A percentile compares a stretch with the other conserved stretches of the same genome.
Evolutionary conservation across 2,888 invertebrate genomes (phyloP).

Genomic region (Eulithis testata): DNA sequence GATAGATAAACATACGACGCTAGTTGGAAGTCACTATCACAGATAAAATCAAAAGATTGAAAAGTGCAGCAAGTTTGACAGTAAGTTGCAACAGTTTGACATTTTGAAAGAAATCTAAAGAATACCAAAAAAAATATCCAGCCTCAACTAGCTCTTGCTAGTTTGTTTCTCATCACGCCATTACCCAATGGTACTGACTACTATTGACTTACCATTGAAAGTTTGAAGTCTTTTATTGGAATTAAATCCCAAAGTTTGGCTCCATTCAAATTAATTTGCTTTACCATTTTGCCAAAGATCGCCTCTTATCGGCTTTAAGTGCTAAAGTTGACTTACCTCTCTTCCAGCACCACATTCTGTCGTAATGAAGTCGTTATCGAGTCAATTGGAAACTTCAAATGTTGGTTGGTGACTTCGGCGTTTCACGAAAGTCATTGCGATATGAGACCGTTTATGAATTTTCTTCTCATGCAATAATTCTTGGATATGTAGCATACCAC

Average conservation of each 20-base stretch:
- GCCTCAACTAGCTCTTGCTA: too few species aligned
- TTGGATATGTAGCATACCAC: too few species aligned
- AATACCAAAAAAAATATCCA: too few species aligned
- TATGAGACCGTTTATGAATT: not conserved
- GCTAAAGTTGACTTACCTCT: not conserved
- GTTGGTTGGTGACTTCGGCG: not conserved
- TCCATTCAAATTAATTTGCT: not conserved
- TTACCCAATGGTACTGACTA: too few species aligned
- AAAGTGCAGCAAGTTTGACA: too few species aligned
- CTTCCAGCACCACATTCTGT: not conserved
- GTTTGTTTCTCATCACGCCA: too few species aligned
- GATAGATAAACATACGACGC: too few species aligned
- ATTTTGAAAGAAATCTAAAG: too few species aligned
- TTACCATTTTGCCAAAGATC: constrained; percentile 1
- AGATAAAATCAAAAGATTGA: too few species aligned
- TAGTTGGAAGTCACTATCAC: too few species aligned
- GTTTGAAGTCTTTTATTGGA: not conserved
- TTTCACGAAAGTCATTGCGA: not conserved
- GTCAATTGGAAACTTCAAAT: not conserved
- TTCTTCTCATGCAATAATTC: not conserved
- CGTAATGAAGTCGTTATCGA: not conserved
- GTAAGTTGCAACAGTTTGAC: too few species aligned
- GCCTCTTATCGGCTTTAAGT: not conserved
- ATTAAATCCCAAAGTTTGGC: not conserved
- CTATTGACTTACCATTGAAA: too few species aligned